These are phyloP conservation scores for Ectropis grisescens DNA, from an alignment of 1,140 invertebrate species.

Conservation along the genomic window DNA sequence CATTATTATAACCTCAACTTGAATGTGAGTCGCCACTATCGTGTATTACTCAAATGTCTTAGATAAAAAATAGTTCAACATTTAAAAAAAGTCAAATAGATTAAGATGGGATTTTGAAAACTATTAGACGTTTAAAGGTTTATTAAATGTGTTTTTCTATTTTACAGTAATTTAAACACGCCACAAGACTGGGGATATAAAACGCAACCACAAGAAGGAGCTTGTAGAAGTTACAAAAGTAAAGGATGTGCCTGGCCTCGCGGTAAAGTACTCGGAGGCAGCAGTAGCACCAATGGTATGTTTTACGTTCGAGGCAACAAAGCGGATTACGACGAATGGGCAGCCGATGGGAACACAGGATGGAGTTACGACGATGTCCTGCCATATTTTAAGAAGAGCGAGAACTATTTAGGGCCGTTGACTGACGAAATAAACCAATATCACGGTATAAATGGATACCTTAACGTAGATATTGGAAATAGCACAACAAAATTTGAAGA, in stretches of 20 bases:
- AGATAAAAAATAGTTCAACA: too few species aligned
- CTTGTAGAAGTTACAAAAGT: constrained; percentile 36
- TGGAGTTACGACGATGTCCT: constrained; percentile 63
- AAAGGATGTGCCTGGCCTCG: constrained; percentile 66
- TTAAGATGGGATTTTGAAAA: too few species aligned
- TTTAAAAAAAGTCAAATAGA: too few species aligned
- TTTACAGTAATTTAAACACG: constrained; percentile 30
- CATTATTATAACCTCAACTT: too few species aligned
- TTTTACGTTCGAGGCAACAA: constrained; percentile 75
- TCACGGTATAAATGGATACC: constrained; percentile 79
- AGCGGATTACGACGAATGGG: constrained; percentile 79
- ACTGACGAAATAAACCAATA: constrained; percentile 54
- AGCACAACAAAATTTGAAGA: constrained; percentile 76
- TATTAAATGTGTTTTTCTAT: constrained; percentile 7
- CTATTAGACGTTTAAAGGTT: too few species aligned
- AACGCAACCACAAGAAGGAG: too few species aligned
- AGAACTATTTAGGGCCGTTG: constrained; percentile 74
- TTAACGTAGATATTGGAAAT: constrained; percentile 81
- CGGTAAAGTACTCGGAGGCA: constrained; percentile 74
- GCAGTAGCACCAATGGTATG: constrained; percentile 76
- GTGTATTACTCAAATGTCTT: too few species aligned
- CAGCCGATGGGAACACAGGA: constrained; percentile 35
- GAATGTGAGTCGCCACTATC: too few species aligned
- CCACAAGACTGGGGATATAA: too few species aligned
- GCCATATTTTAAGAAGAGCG: constrained; percentile 61